Percentiles rank a stretch among this genome's conserved stretches.
Evolutionary conservation across 2,113 vertebrate species (phyloP).

Genomic region (Salminus brasiliensis): DNA sequence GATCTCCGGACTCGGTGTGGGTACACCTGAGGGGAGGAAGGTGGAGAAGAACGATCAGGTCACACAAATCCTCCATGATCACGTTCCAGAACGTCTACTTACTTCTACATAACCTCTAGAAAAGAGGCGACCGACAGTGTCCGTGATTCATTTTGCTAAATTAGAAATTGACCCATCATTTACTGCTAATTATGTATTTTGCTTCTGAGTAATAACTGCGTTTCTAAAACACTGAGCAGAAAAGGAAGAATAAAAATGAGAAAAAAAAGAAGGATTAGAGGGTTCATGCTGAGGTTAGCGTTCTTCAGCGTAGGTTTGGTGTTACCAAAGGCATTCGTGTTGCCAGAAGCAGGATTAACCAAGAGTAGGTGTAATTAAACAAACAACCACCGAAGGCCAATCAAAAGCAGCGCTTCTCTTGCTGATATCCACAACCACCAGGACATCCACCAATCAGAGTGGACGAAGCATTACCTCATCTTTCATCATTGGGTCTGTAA

Average conservation of each 20-base stretch:
- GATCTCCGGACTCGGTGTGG: constrained; percentile 95
- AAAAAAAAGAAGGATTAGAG: background rate
- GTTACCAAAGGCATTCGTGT: background rate
- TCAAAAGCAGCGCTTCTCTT: constrained; percentile 18
- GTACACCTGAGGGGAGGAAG: constrained; percentile 81
- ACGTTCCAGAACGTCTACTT: too few relatives aligned
- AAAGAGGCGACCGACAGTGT: too few relatives aligned
- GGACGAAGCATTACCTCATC: constrained; percentile 51
- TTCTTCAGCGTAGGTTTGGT: background rate
- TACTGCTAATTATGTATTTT: background rate
- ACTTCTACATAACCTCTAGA: too few relatives aligned
- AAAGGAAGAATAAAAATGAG: background rate
- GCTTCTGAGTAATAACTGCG: background rate
- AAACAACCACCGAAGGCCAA: constrained; percentile 16
- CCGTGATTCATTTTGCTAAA: too few relatives aligned
- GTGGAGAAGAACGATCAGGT: background rate
- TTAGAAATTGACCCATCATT: too few relatives aligned
- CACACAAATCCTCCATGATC: background rate
- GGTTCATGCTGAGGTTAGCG: constrained; percentile 28
- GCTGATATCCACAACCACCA: constrained; percentile 20
- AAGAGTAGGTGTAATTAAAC: constrained; percentile 28
- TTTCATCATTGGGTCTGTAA: constrained; percentile 51
- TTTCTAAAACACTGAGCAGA: background rate
- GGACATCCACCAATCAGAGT: constrained; percentile 23
- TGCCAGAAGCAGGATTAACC: background rate